phyloP scores from a whole-genome alignment of 2,888 invertebrate genomes.

The Ornithoptera priamus region DNA sequence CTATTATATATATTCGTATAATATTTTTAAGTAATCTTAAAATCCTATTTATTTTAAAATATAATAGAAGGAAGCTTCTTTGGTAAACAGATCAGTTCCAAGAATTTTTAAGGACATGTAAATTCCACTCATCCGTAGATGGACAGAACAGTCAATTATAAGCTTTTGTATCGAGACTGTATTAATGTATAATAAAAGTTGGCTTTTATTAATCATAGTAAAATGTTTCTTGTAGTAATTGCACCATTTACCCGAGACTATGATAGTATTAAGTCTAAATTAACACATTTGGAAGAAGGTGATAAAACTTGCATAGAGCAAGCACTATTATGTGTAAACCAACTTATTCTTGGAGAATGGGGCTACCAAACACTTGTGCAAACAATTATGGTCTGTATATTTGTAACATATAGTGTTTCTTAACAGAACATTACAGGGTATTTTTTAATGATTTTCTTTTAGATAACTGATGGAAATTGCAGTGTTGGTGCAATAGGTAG shows the following conservation, averaged over 20 bases:
- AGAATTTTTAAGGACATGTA: no score
- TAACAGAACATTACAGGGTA: background rate
- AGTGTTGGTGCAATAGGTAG: constrained; percentile 68
- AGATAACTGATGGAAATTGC: constrained; percentile 73
- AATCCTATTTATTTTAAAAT: background rate
- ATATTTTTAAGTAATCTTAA: no score
- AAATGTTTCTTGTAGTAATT: constrained; percentile 73
- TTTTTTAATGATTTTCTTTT: constrained; percentile 15
- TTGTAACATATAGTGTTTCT: background rate
- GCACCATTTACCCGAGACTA: constrained; percentile 95
- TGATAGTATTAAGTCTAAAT: constrained; percentile 86
- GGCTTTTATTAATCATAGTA: no score
- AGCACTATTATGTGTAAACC: constrained; percentile 88
- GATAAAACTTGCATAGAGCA: constrained; percentile 93
- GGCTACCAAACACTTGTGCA: constrained; percentile 93
- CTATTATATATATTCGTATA: no score
- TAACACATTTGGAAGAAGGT: constrained; percentile 88
- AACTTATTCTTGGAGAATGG: constrained; percentile 92
- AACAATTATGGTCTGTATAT: constrained; percentile 61
- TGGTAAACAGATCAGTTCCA: no score
- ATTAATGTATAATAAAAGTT: no score
- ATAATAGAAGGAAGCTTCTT: no score
- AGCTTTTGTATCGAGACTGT: no score
- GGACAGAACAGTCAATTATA: no score
- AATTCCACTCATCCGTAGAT: no score